phyloP scores from a whole-genome alignment of 2,797 vertebrate species.

The Pangasius mekongensis region DNA sequence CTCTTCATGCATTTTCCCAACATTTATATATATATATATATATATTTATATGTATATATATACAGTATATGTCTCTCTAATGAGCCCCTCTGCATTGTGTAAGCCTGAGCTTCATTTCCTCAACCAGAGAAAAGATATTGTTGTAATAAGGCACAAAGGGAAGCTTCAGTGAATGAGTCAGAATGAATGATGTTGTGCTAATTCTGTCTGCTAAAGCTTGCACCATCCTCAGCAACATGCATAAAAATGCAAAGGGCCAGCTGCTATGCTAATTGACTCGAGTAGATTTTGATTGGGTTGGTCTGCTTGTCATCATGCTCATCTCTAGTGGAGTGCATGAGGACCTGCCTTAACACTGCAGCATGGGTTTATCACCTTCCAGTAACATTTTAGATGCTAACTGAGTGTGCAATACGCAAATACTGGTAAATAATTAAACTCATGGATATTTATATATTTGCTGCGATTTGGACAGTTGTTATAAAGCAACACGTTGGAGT shows the following conservation, averaged over 20 bases:
- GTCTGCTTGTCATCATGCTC: background rate
- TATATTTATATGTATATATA: no score
- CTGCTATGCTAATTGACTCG: background rate
- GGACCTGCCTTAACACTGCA: background rate
- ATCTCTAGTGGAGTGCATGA: background rate
- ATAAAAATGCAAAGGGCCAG: background rate
- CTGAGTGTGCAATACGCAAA: no score
- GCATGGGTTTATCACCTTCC: background rate
- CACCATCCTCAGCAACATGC: background rate
- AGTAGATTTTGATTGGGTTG: background rate
- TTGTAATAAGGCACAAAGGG: conserved; percentile 14
- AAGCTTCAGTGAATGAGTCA: background rate
- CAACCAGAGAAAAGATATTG: background rate
- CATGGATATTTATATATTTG: background rate
- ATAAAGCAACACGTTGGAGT: no score
- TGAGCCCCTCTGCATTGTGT: background rate
- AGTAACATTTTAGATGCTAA: background rate
- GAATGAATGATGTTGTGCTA: background rate
- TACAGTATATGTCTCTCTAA: background rate
- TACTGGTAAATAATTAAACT: background rate
- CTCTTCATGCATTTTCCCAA: background rate
- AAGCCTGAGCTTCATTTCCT: background rate
- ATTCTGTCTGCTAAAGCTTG: background rate
- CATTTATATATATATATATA: no score
- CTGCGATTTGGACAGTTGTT: background rate